Base-by-base conservation (phyloP, 2,113 vertebrate genomes). In the Prochilodus magdalenae region DNA sequence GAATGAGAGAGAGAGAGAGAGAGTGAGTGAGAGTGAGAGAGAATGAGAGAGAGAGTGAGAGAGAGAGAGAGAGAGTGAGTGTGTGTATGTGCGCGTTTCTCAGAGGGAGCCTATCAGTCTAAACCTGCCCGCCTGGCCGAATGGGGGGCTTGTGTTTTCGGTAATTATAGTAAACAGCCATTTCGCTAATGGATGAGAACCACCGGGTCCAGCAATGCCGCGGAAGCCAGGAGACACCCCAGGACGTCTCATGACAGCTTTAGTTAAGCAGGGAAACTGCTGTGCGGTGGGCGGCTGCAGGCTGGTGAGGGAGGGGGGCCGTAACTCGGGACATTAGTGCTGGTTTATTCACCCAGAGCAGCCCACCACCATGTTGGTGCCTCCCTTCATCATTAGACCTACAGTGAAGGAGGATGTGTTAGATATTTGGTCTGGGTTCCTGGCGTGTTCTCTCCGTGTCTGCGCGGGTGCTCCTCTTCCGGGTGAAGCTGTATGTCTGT, bases 81-180 rank as follows among this genome's bases (percentile, higher is more conserved):
- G 18, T 18, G 20, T 33, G 69, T 24, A 24, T 77, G 65, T 67
- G 65, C 22, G 74, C 5, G 5, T 5, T 44, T 73, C 60, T 76
- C 60, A 15, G 67, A 77, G 40, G 73, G 26, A 79, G 74, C 30
- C 66, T 75, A 83, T 83, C 74, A 74, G 71, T 47, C 75, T 69
- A 69, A 53, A 73, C 44, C 26, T 44, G 62, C 73, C 70, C 44
- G n/a, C 20, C 75, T 36, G 24, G 44, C 69, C 77, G 62, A 62
- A 65, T 71, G 18, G 75, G 75, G 36, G 60, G 83, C 72, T 63
- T 77, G 71, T 74, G 74, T 67, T 86, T 79, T 79, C 44, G 30
- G 77, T 79, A 86, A 84, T 88, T 90, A 85, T 75, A 85, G 82
- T 73, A 82, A 86, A 86, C 81, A 82, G 33, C 30, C 59, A 74